Base-by-base conservation (phyloP, 2,888 invertebrate genomes). In the Chymomyza amoena region DNA sequence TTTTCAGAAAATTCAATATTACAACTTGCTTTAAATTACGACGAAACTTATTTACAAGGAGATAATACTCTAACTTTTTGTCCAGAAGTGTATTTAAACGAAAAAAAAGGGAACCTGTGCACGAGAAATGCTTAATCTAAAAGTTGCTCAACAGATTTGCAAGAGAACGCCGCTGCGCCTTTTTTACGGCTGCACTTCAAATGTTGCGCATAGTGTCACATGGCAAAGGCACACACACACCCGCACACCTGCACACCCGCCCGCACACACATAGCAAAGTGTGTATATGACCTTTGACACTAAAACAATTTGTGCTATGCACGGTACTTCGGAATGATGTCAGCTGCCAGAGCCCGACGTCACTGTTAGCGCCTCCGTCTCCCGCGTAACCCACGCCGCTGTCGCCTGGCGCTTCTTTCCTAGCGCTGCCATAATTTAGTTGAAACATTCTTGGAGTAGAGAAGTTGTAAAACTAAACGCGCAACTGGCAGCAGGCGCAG, bases 371-470 rank as follows among this genome's bases (percentile, higher is more conserved):
- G 39, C 25, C 36, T 51, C 32, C 54, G 56, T 54, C 25, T 32
- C 25, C 61, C 25, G 7, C 57, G 56, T 54, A 16, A 18, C 25
- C 61, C 25, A 10, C 57, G 32, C 9, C 2, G 32, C 6, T 20
- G 65, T 67, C 75, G 66, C 59, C 45, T 50, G 18, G 13, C 39
- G 13, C 13, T 13, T 13, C 39, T 6, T 45, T 60, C 56, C 64
- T 61, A 18, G 60, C 68, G 66, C 71, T 77, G 80, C 63, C 80
- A 84, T 88, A 83, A 86, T 86, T 83, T 74, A 77, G 88, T 84
- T 77, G 79, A 84, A 88, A 86, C 87, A 83, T 84, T 86, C 87
- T 88, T 88, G 81, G 88, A 88, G 83, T 73, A 75, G 56, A 68
- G 78, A 18, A 54, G 25, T 18, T 25, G 57, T 18, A 25, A 57